A percentile compares a stretch with the other conserved stretches of the same genome.
Evolutionary conservation across 1,140 invertebrate genomes (phyloP).

Genomic region (Latrodectus geometricus): DNA sequence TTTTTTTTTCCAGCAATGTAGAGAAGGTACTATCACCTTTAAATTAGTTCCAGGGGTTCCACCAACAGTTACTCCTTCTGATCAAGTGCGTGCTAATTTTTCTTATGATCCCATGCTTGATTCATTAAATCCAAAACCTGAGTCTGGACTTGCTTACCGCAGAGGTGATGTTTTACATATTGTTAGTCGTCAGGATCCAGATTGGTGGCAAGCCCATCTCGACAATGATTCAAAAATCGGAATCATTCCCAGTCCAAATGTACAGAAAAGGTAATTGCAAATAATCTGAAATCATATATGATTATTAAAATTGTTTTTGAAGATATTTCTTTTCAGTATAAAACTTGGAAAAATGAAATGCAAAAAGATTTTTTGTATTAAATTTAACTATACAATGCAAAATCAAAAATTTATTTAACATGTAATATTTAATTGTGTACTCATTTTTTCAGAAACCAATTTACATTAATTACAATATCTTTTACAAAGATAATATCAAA

Average conservation of each 20-base stretch:
- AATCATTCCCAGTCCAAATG: constrained; percentile 89
- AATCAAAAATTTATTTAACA: too few relatives aligned
- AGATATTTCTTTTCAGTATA: too few relatives aligned
- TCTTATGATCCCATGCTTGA: constrained; percentile 88
- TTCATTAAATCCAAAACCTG: constrained; percentile 93
- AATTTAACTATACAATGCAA: too few relatives aligned
- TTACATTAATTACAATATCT: too few relatives aligned
- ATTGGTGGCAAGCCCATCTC: constrained; percentile 96
- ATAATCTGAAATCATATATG: too few relatives aligned
- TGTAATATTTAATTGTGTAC: too few relatives aligned
- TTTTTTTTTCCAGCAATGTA: constrained; percentile 75
- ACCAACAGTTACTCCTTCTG: constrained; percentile 71
- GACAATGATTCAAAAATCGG: constrained; percentile 90
- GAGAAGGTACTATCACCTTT: constrained; percentile 94
- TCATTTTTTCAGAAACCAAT: too few relatives aligned
- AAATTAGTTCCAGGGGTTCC: constrained; percentile 92
- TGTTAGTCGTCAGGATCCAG: constrained; percentile 92
- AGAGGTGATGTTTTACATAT: constrained; percentile 95
- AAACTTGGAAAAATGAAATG: too few relatives aligned
- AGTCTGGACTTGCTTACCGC: constrained; percentile 90
- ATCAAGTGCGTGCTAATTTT: constrained; percentile 89
- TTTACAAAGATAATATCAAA: too few relatives aligned
- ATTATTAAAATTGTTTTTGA: too few relatives aligned
- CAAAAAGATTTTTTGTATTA: too few relatives aligned
- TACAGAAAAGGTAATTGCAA: constrained; percentile 79